Evolutionary conservation across 2,797 vertebrate species (phyloP).

Genomic region (Calcarius lapponicus): DNA sequence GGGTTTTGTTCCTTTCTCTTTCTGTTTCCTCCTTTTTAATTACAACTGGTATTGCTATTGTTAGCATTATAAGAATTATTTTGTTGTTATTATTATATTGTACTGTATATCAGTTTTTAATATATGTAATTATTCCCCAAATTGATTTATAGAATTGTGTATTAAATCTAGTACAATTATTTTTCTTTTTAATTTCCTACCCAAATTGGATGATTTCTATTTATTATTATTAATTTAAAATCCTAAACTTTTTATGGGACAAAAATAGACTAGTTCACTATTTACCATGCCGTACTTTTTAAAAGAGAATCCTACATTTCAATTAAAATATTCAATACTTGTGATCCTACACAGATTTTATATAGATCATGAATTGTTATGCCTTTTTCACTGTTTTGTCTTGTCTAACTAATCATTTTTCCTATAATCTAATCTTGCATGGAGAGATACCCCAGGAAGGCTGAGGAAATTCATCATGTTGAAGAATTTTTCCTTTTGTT

Average conservation of each 20-base stretch:
- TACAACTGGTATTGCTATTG: background rate
- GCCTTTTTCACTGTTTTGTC: background rate
- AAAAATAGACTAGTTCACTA: background rate
- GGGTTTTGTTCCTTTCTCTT: background rate
- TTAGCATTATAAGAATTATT: background rate
- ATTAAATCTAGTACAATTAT: background rate
- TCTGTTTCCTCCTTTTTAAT: background rate
- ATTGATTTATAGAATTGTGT: background rate
- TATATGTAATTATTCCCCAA: too few relatives aligned
- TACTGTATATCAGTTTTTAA: background rate
- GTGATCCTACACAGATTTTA: background rate
- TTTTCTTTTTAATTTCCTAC: background rate
- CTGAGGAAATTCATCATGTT: background rate
- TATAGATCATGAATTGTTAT: background rate
- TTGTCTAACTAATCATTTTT: background rate
- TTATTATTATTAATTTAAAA: background rate
- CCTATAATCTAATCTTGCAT: background rate
- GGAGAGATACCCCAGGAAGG: rapidly evolving
- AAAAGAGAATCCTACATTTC: background rate
- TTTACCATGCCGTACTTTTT: background rate
- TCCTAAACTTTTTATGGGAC: rapidly evolving
- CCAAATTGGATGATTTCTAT: background rate
- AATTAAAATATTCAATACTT: background rate
- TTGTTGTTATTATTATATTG: background rate
- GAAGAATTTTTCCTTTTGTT: background rate